phyloP scores from a whole-genome alignment of 2,888 invertebrate species.

The Microplitis manilae region DNA sequence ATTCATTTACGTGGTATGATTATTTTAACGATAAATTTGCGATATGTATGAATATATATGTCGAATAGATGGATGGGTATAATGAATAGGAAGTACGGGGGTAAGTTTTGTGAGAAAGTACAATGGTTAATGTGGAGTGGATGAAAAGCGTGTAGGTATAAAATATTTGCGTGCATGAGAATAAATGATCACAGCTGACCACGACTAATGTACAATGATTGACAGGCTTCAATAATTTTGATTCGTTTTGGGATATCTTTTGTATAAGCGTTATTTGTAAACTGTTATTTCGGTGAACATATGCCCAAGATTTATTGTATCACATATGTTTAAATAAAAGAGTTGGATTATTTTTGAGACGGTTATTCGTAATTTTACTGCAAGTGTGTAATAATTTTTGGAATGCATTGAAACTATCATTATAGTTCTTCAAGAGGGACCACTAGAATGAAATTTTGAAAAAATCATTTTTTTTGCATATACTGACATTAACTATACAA shows the following conservation, averaged over 20 bases:
- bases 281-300: background rate
- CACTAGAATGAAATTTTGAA: too few relatives aligned
- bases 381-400: too few relatives aligned
- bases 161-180: background rate
- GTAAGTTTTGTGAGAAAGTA: background rate
- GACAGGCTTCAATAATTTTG: constrained; percentile 18
- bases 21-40: constrained; percentile 47
- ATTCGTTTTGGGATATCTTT: constrained; percentile 16
- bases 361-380: too few relatives aligned
- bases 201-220: constrained; percentile 24
- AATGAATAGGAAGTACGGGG: background rate
- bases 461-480: too few relatives aligned
- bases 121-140: background rate
- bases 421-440: too few relatives aligned
- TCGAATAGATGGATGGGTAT: background rate
- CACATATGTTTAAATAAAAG: background rate
- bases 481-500: too few relatives aligned
- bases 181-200: background rate
- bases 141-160: background rate
- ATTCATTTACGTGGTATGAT: constrained; percentile 44
- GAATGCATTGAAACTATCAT: too few relatives aligned
- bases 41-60: constrained; percentile 6
- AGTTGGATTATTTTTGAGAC: background rate
- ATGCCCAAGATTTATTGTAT: background rate
- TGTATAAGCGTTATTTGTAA: constrained; percentile 16